These are phyloP conservation scores for Egretta garzetta DNA, from an alignment of 2,113 vertebrate genomes.

Conservation along the genomic window DNA sequence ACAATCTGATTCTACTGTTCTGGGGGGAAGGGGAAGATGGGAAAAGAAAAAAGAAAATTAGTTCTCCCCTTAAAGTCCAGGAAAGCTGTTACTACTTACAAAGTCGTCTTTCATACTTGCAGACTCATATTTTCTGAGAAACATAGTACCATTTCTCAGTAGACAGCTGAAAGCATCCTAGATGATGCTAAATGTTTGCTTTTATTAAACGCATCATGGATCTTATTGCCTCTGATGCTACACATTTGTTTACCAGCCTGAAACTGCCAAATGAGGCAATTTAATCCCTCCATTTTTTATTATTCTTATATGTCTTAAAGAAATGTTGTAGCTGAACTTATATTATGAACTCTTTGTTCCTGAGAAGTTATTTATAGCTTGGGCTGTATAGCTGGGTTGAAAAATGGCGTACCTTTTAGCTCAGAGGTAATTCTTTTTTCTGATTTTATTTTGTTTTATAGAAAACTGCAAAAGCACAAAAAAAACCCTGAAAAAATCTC, in stretches of 20 bases:
- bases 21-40: fast-evolving
- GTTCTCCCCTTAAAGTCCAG: background rate
- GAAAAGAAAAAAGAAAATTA: fast-evolving
- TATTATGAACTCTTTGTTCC: background rate
- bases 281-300: background rate
- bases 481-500: fast-evolving
- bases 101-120: background rate
- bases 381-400: background rate
- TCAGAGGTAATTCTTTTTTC: background rate
- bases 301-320: background rate
- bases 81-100: background rate
- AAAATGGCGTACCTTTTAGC: background rate
- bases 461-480: background rate
- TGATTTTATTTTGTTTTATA: background rate
- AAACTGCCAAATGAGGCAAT: background rate
- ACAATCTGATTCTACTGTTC: background rate
- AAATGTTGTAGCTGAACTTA: background rate
- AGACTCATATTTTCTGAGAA: background rate
- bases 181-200: background rate
- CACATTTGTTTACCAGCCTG: background rate
- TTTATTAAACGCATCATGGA: background rate
- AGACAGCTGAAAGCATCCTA: background rate
- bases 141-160: background rate
- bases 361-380: background rate
- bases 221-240: background rate